These are phyloP conservation scores for Siniperca undulata DNA, from an alignment of 2,797 vertebrate species.

Conservation along the genomic window DNA sequence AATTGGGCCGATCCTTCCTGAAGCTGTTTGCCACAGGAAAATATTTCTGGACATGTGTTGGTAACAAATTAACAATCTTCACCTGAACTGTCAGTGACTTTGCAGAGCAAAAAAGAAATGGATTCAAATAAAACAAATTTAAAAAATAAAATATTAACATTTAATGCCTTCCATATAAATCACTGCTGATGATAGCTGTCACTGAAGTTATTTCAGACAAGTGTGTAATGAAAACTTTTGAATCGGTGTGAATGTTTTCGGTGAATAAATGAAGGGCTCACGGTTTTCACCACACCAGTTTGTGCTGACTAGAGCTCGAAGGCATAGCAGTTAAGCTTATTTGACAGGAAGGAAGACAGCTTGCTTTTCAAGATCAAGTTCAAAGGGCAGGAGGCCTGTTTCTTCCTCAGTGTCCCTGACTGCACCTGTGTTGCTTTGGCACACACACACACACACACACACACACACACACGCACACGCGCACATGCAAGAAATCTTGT, in stretches of 20 bases:
- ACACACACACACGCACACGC: conserved; percentile 28
- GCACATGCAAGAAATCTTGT: conserved; percentile 19
- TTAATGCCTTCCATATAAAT: conserved; percentile 9
- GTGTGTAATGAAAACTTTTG: conserved; percentile 21
- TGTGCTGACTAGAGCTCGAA: conserved; percentile 66
- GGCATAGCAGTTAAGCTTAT: conserved; percentile 74
- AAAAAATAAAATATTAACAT: neutral
- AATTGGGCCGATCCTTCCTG: conserved; percentile 21
- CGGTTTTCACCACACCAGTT: conserved; percentile 60
- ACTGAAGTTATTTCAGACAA: conserved; percentile 22
- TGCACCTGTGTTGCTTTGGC: conserved; percentile 81
- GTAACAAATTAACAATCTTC: conserved; percentile 13
- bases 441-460: conserved; percentile 33
- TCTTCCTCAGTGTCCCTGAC: conserved; percentile 80
- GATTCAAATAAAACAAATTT: neutral
- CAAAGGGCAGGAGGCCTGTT: conserved; percentile 81
- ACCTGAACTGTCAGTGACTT: neutral
- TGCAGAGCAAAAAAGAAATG: neutral
- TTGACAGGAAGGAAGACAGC: conserved; percentile 80
- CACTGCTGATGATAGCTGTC: conserved; percentile 26
- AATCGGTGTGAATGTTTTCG: conserved; percentile 9
- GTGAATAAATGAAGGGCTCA: conserved; percentile 29
- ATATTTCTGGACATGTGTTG: conserved; percentile 5
- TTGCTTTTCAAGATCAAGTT: conserved; percentile 86
- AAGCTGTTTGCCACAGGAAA: conserved; percentile 14